Conservation (phyloP, 1,140 invertebrate genomes). For the Eurytemora carolleeae region DNA sequence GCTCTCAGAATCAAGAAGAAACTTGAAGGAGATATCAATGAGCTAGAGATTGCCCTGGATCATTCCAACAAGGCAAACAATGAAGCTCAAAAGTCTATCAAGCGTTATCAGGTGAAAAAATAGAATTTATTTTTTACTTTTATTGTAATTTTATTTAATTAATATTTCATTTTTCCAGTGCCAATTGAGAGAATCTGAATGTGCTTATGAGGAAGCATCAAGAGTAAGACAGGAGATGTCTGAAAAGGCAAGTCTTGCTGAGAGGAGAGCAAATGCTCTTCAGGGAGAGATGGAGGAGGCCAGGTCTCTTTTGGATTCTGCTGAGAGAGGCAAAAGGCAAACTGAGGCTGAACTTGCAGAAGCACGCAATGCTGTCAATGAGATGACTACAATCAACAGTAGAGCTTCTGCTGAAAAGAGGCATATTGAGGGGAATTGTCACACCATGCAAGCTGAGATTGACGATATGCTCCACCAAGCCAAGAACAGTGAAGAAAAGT, state of each 20-base stretch:
- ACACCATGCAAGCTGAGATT: conserved; percentile 34
- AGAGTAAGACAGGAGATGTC: conserved; percentile 86
- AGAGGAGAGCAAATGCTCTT: conserved; percentile 81
- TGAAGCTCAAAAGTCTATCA: conserved; percentile 40
- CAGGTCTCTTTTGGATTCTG: conserved; percentile 66
- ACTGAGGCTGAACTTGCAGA: conserved; percentile 87
- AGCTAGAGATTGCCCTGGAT: conserved; percentile 35
- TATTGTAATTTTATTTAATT: no score
- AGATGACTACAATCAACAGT: conserved; percentile 74
- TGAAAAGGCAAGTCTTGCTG: conserved; percentile 84
- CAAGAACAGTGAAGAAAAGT: conserved; percentile 30
- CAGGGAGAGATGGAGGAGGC: conserved; percentile 93
- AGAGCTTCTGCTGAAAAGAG: conserved; percentile 86
- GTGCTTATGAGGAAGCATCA: conserved; percentile 84
- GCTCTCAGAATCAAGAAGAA: no score
- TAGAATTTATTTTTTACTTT: no score
- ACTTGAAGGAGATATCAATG: conserved; percentile 38
- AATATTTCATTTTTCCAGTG: no score
- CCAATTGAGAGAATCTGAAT: conserved; percentile 81
- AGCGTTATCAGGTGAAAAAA: conserved; percentile 62
- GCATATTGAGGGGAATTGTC: conserved; percentile 80
- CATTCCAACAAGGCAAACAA: conserved; percentile 29
- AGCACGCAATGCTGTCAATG: conserved; percentile 90
- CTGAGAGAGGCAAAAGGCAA: conserved; percentile 82
- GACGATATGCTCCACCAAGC: conserved; percentile 36